These are phyloP conservation scores for Spilosoma lubricipeda DNA, from an alignment of 2,888 invertebrate genomes.

Conservation along the genomic window DNA sequence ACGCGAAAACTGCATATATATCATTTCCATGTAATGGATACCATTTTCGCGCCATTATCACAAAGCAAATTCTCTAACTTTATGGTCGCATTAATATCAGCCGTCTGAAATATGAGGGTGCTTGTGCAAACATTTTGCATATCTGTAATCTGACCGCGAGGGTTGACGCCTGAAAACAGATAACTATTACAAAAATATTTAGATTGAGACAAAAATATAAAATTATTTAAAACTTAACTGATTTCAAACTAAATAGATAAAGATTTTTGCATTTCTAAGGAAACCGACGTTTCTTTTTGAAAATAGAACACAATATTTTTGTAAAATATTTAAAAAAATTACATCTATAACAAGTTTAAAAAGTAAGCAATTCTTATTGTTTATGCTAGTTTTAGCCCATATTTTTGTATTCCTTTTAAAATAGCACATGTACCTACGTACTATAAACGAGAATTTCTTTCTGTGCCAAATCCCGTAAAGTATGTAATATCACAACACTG, in stretches of 20 bases:
- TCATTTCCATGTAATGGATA: slow-evolving; percentile 3
- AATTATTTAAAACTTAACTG: too few relatives aligned
- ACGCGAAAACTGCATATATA: slow-evolving; percentile 4
- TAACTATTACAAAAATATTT: background rate
- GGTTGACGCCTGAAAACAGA: slow-evolving; percentile 40
- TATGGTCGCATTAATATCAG: slow-evolving; percentile 51
- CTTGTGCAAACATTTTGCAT: slow-evolving; percentile 54
- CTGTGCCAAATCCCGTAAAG: background rate
- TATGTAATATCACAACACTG: background rate
- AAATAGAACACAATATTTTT: background rate
- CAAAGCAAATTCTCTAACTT: slow-evolving; percentile 8
- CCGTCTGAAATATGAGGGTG: slow-evolving; percentile 47
- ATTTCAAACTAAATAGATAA: background rate
- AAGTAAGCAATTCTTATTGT: background rate
- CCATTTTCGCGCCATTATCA: slow-evolving; percentile 3
- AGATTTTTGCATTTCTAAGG: background rate
- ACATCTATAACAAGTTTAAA: background rate
- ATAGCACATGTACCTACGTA: too few relatives aligned
- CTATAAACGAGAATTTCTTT: too few relatives aligned
- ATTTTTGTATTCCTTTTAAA: too few relatives aligned
- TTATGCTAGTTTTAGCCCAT: too few relatives aligned
- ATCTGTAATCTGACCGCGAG: slow-evolving; percentile 47
- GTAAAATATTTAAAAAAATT: background rate
- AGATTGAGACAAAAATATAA: too few relatives aligned
- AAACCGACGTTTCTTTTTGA: background rate